Percentiles rank a stretch among this genome's conserved stretches.
phyloP scores from a whole-genome alignment of 2,113 vertebrate species.

The Piaya cayana region DNA sequence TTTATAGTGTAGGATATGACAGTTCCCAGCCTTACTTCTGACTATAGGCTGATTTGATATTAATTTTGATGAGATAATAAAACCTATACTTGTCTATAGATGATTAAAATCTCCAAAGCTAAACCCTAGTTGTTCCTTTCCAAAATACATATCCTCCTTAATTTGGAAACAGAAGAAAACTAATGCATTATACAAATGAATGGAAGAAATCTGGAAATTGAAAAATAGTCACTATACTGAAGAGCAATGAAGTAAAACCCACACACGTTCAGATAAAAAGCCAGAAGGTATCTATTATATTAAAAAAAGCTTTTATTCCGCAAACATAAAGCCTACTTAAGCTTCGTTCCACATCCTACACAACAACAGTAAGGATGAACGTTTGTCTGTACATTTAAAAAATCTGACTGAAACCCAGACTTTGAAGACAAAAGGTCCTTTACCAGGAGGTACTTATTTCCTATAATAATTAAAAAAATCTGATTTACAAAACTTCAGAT shows the following conservation, averaged over 20 bases:
- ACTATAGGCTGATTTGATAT: not conserved
- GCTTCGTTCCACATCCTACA: not conserved
- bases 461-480: not conserved
- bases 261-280: not conserved
- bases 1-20: not conserved
- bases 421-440: not conserved
- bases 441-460: not conserved
- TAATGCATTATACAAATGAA: not conserved
- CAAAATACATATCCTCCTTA: not conserved
- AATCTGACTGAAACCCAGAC: not conserved
- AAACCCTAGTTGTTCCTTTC: not conserved
- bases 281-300: not conserved
- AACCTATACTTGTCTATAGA: not conserved
- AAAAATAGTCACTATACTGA: not conserved
- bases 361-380: not conserved
- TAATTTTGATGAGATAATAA: not conserved
- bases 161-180: not conserved
- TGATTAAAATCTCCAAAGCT: not conserved
- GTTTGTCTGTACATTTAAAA: not conserved
- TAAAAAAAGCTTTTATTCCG: not conserved
- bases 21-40: not conserved
- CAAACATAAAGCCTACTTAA: not conserved
- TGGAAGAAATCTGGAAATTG: not conserved
- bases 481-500: not conserved
- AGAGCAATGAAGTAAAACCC: not conserved